Base-by-base conservation (phyloP, 2,888 invertebrate genomes). In the Phortica magna region DNA sequence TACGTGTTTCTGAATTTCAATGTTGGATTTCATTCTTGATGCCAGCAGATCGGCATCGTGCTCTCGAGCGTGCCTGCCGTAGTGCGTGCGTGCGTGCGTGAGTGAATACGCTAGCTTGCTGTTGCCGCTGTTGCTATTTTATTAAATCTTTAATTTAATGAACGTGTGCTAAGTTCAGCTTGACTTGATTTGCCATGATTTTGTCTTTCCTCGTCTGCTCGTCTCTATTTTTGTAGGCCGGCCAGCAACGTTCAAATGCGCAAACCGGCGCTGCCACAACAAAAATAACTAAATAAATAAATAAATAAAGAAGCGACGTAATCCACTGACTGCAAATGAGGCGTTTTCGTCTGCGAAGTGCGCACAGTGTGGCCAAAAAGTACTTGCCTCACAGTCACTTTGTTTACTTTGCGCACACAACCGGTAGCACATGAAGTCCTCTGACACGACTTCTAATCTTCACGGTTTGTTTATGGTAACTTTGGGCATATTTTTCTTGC, bases 1-100 rank as follows among this genome's bases (percentile, higher is more conserved):
- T 81, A 89, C 90, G 90, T 90, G 90, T 88, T 84, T 79, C 76
- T 81, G 90, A 89, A 90, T 90, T 87, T 87, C 83, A 90, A 88
- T 89, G 82, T 59, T 80, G 85, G 90, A 89, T 90, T 81, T 77
- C 61, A 48, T 48, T 48, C 48, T 14, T 48, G 48, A 48, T 12
- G 48, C 48, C 48, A n/a, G n/a, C n/a, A n/a, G n/a, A n/a, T n/a
- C 48, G 31, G 31, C 31, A 31, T 31, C 31, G 31, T 31, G 31
- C 31, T 31, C 5, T 31, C 31, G 31, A 31, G 14, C 55, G 55
- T 55, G n/a, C 14, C 55, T n/a, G 55, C 17, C 17, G 10, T 2
- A 7, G 55, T 78, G 12, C 42, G 17, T 39, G 22, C 31, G 17
- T 59, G 82, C 43, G 70, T 72, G 64, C 77, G 79, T 61, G 57